These are phyloP conservation scores for Rafetus swinhoei DNA, from an alignment of 2,113 vertebrate species.

Conservation along the genomic window DNA sequence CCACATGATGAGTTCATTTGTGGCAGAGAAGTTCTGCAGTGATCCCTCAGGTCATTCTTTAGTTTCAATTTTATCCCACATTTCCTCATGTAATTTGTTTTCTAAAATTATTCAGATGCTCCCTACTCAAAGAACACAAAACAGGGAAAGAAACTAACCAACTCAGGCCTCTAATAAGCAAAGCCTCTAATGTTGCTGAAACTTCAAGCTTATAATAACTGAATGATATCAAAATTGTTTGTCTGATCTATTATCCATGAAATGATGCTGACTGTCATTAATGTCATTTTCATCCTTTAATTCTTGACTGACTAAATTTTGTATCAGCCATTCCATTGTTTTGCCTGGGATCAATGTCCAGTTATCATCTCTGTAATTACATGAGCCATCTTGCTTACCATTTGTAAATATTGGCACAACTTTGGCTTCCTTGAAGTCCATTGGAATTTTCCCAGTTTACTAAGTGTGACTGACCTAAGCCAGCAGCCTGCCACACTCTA, in stretches of 20 bases:
- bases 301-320: not conserved
- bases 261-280: not conserved
- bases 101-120: not conserved
- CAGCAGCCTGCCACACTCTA: no score
- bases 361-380: not conserved
- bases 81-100: not conserved
- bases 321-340: not conserved
- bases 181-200: not conserved
- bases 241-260: not conserved
- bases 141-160: not conserved
- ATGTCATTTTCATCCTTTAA: not conserved
- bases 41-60: not conserved
- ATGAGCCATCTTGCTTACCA: not conserved
- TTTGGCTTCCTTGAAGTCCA: not conserved
- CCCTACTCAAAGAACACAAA: not conserved
- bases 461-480: no score
- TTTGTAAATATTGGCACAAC: not conserved
- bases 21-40: no score
- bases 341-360: not conserved
- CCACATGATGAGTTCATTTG: no score
- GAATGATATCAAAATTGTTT: not conserved
- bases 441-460: rapidly evolving
- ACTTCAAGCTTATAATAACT: not conserved
- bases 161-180: not conserved
- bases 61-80: not conserved